A percentile compares a stretch with the other conserved stretches of the same genome.
These are phyloP conservation scores for Sarcophaga peregrina DNA, from an alignment of 1,140 invertebrate species.

Conservation along the genomic window DNA sequence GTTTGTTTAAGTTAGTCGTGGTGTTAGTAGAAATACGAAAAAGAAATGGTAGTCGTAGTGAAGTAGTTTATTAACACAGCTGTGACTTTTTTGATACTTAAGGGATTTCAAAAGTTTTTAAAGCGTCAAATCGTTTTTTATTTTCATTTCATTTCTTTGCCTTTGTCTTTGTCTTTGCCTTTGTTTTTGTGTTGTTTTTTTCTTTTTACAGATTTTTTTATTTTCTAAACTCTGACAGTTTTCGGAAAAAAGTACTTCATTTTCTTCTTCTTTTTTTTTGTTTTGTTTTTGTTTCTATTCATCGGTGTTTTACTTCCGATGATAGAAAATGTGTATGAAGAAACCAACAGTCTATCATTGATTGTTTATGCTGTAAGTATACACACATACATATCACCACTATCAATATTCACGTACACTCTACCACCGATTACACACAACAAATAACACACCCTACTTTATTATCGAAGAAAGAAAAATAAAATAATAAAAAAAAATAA, in stretches of 20 bases:
- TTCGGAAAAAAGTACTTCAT: background rate
- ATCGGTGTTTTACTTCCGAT: slow-evolving; percentile 18
- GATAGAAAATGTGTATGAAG: slow-evolving; percentile 28
- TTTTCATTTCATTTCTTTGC: background rate
- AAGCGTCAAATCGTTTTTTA: slow-evolving; percentile 28
- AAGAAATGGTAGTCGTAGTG: slow-evolving; percentile 2
- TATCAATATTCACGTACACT: too few relatives aligned
- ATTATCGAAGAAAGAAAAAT: background rate
- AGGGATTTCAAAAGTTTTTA: slow-evolving; percentile 34
- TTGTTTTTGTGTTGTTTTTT: background rate
- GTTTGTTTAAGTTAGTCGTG: background rate
- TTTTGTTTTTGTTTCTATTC: too few relatives aligned
- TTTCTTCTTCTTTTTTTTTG: background rate
- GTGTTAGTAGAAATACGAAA: background rate
- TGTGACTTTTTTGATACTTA: slow-evolving; percentile 40
- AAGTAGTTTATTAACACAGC: slow-evolving; percentile 36
- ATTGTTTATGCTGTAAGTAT: slow-evolving; percentile 39
- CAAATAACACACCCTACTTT: slow-evolving; percentile 34
- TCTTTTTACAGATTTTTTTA: background rate
- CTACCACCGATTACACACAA: background rate
- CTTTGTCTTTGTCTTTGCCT: background rate
- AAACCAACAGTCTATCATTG: slow-evolving; percentile 38
- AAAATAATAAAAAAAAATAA: background rate
- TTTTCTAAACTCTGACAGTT: slow-evolving; percentile 20
- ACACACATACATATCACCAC: background rate